Evolutionary conservation across 2,888 invertebrate species (phyloP).

Genomic region (Sepioteuthis lessoniana): DNA sequence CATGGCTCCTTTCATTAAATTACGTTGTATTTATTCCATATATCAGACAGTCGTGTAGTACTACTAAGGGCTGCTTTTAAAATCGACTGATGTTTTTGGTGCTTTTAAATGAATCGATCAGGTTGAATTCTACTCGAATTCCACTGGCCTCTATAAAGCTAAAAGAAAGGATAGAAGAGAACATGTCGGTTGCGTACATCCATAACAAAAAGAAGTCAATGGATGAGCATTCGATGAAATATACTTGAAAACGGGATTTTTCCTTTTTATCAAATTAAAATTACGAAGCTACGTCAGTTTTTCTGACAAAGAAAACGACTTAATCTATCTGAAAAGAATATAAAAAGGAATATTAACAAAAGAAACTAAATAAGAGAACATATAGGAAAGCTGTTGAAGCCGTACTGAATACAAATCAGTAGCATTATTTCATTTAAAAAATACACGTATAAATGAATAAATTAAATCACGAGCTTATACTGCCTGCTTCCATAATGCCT

Average conservation of each 20-base stretch:
- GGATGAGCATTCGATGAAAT: not conserved
- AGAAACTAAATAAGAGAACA: not conserved
- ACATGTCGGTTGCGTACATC: not conserved
- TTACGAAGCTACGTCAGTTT: too few relatives aligned
- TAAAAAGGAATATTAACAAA: not conserved
- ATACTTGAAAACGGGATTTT: not conserved
- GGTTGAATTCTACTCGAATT: not conserved
- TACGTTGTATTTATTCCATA: too few relatives aligned
- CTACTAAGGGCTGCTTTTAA: not conserved
- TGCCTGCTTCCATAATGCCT: not conserved
- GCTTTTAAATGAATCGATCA: not conserved
- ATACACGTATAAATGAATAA: not conserved
- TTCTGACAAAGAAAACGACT: not conserved
- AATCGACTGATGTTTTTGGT: not conserved
- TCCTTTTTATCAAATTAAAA: not conserved
- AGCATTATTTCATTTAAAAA: too few relatives aligned
- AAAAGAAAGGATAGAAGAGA: not conserved
- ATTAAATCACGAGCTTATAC: not conserved
- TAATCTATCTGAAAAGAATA: not conserved
- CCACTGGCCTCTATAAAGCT: not conserved
- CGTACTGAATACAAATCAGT: not conserved
- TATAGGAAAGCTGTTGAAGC: not conserved
- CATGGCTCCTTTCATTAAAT: too few relatives aligned
- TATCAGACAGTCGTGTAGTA: too few relatives aligned
- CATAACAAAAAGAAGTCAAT: not conserved